These are phyloP conservation scores for Chelonia mydas DNA, from an alignment of 2,797 vertebrate genomes.

Conservation along the genomic window DNA sequence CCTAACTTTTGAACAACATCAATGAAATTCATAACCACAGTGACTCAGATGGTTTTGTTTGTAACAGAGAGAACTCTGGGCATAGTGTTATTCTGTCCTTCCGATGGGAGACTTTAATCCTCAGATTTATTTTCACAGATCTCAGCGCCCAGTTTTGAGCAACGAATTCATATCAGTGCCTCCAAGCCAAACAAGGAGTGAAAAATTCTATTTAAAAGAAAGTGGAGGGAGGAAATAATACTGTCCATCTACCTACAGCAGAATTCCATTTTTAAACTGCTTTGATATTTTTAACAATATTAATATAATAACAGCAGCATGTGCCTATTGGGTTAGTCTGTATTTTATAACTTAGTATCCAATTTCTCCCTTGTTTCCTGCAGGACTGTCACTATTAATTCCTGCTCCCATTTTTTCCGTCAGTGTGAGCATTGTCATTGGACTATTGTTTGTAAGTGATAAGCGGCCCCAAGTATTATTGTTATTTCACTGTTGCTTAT, in stretches of 20 bases:
- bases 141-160: slow-evolving; percentile 54
- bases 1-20: slow-evolving; percentile 40
- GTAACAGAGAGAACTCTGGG: background rate
- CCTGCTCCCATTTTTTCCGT: slow-evolving; percentile 82
- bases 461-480: slow-evolving; percentile 76
- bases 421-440: slow-evolving; percentile 78
- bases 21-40: slow-evolving; percentile 45
- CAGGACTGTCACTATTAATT: slow-evolving; percentile 84
- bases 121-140: slow-evolving; percentile 46
- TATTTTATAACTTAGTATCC: slow-evolving; percentile 84
- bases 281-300: slow-evolving; percentile 84
- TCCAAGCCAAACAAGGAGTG: slow-evolving; percentile 72
- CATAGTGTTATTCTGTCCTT: slow-evolving; percentile 39
- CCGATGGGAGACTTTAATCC: slow-evolving; percentile 46
- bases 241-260: slow-evolving; percentile 70
- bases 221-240: slow-evolving; percentile 67
- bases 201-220: slow-evolving; percentile 75
- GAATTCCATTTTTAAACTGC: slow-evolving; percentile 79
- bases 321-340: slow-evolving; percentile 83
- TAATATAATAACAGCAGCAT: slow-evolving; percentile 84
- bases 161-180: slow-evolving; percentile 68
- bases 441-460: slow-evolving; percentile 80
- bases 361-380: slow-evolving; percentile 83
- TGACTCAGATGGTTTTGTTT: slow-evolving; percentile 54
- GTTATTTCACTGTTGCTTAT: slow-evolving; percentile 80